Evolutionary conservation across 2,888 invertebrate genomes (phyloP).

Genomic region (Tuta absoluta): DNA sequence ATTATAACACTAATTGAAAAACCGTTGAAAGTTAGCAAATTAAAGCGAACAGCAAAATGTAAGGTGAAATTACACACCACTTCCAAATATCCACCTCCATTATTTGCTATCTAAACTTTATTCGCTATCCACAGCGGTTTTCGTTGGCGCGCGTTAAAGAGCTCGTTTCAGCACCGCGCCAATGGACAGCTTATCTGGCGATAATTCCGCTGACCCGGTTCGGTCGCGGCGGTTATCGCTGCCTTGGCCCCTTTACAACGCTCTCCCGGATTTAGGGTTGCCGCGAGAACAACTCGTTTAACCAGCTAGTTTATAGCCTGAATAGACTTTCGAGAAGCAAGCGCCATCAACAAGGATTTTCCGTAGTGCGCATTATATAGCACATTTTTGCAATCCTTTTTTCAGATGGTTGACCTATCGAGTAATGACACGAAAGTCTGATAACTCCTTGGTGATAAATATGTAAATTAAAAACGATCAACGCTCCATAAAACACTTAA

Average conservation of each 20-base stretch:
- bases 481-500: too few relatives aligned
- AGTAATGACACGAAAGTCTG: too few relatives aligned
- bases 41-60: neutral
- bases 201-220: conserved; percentile 18
- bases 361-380: too few relatives aligned
- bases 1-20: neutral
- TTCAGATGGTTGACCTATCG: too few relatives aligned
- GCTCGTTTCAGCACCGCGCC: conserved; percentile 8
- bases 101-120: neutral
- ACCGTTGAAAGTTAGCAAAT: neutral
- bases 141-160: conserved; percentile 7
- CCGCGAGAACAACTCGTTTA: neutral
- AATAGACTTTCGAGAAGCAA: neutral
- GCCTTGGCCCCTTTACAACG: conserved; percentile 1
- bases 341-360: too few relatives aligned
- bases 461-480: too few relatives aligned
- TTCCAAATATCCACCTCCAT: neutral
- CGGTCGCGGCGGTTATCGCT: conserved; percentile 12
- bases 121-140: conserved; percentile 13
- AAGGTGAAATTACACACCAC: neutral
- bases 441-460: too few relatives aligned
- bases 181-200: conserved; percentile 16
- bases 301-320: neutral
- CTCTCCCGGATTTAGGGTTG: neutral
- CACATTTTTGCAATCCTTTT: too few relatives aligned